Base-by-base conservation (phyloP, 1,140 invertebrate genomes). In the Carposina sasakii region DNA sequence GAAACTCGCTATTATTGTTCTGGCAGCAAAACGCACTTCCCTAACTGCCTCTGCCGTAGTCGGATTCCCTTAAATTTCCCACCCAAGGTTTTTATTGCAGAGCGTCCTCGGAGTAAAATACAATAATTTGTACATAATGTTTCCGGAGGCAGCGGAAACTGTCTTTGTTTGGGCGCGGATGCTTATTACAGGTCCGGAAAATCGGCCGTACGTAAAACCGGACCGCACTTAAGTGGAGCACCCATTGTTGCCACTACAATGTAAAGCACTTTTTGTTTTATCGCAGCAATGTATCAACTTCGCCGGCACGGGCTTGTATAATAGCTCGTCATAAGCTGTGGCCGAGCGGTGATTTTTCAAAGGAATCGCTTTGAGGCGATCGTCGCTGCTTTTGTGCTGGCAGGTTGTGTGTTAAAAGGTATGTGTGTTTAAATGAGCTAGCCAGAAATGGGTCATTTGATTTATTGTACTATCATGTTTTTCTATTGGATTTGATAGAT, bases 101-200 rank as follows among this genome's bases (percentile, higher is more conserved):
- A 58, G 61, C 56, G 45, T 54, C 30, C 33, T 16, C 39, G 28
- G 52, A 52, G 57, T 62, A 52, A 57, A 65, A 68, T 54, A 63
- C 54, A 60, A n/a, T 65, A 67, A 67, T 70, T 65, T 63, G 41
- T 46, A 21, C 42, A 55, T 69, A 69, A 70, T 65, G 71, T 71
- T 73, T 75, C 70, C 66, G 62, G 54, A 41, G 40, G 42, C 43
- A 76, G 64, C 65, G 65, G 61, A 58, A 65, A 67, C 66, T 61
- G 59, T 71, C 64, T 76, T 76, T 76, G 73, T 78, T 70, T 69
- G 69, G 52, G 51, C 61, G 57, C 63, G 68, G 69, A 67, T 67
- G 72, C 70, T 73, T 71, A 79, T 73, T 76, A 75, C 56, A 67
- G 61, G 62, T 67, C 50, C 65, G 63, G 60, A 67, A 71, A 71